Evolutionary conservation across 2,888 invertebrate species (phyloP), one percentile per base, ranked within the genome.

Genomic region (Ischnura elegans): DNA sequence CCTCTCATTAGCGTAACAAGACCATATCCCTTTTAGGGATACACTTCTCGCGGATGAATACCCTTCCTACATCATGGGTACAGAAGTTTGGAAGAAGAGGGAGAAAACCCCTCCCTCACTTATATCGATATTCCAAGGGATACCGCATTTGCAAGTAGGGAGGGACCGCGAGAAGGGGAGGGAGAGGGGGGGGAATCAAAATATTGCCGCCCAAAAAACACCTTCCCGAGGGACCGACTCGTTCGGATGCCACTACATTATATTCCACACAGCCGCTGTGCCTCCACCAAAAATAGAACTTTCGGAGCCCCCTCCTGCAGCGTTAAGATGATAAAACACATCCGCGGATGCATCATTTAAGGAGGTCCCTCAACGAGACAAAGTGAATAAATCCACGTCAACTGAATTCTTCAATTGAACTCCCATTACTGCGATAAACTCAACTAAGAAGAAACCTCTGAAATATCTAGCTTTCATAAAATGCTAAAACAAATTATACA

Each of bases 91-190:
- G 0, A 36, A 36, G 76, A 36, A 10, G 29, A 36, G 76, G 66
- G 36, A 36, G 36, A 36, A 2, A 13, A 36, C 13, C 8, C 6
- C 36, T 29, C 76, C 36, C 76, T 36, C 13, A 21, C 29, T 76
- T 36, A 76, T 76, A 76, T 76, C 76, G 76, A 76, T 76, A 76
- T 76, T 76, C 76, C 76, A 76, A 76, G 76, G 76, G 76, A 21
- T 76, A 10, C 76, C 76, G 2, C 3, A 8, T 76, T 76, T 76
- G 29, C 76, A 36, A 25, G 36, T 8, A 3, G n/a, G 10, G n/a
- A n/a, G 4, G n/a, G n/a, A 61, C 16, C n/a, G n/a, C 47, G 36
- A 76, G 61, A n/a, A 76, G 29, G 66, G 36, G 76, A 76, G 66
- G 66, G n/a, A 29, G 13, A 76, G 76, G 29, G 76, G 36, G 29